Evolutionary conservation across 2,888 invertebrate species (phyloP).

Genomic region (Chelonus formosanus): DNA sequence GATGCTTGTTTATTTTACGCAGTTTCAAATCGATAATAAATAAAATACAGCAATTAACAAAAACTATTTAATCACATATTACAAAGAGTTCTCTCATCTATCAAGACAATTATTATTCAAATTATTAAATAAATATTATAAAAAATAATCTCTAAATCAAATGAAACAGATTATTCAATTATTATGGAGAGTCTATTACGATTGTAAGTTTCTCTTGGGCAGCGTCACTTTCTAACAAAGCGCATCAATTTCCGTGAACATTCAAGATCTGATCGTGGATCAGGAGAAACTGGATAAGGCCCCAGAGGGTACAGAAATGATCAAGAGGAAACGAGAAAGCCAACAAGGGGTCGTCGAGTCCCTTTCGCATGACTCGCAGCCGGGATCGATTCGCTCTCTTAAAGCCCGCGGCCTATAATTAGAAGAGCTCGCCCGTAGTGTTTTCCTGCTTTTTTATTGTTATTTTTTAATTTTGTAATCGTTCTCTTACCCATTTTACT

Average conservation of each 20-base stretch:
- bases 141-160: no score
- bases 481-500: neutral
- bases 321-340: conserved; percentile 10
- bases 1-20: neutral
- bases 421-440: conserved; percentile 37
- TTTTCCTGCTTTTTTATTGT: conserved; percentile 13
- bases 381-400: conserved; percentile 42
- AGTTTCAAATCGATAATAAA: neutral
- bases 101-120: no score
- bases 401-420: conserved; percentile 43
- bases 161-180: no score
- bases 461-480: neutral
- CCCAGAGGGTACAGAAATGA: neutral
- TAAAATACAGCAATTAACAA: neutral
- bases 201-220: neutral
- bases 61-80: no score
- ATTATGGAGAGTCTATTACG: no score
- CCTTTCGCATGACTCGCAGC: conserved; percentile 18
- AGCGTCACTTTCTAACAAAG: conserved; percentile 40
- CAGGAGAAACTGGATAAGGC: conserved; percentile 12
- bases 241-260: conserved; percentile 32
- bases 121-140: no score
- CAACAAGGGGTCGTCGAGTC: conserved; percentile 16
- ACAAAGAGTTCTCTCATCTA: no score
- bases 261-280: conserved; percentile 16